A percentile compares a stretch with the other conserved stretches of the same genome.
Evolutionary conservation across 2,888 invertebrate species (phyloP).

Genomic region (Strigamia maritima): DNA sequence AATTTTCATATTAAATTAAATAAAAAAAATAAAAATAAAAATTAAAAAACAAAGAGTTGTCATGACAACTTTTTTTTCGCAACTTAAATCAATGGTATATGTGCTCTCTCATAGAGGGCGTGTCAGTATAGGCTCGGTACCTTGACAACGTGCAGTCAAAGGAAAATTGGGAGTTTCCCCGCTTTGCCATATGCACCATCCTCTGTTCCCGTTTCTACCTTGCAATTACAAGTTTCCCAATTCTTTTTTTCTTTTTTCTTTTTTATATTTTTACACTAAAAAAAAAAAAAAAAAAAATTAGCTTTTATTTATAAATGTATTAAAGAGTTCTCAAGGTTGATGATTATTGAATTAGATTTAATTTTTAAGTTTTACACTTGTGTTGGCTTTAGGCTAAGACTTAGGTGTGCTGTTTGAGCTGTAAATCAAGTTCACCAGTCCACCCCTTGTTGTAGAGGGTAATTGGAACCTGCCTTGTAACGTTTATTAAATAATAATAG

Average conservation of each 20-base stretch:
- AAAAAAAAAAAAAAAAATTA: too few species aligned
- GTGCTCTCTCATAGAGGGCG: background rate
- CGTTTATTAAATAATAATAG: constrained; percentile 40
- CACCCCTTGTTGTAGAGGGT: constrained; percentile 25
- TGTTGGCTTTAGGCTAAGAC: background rate
- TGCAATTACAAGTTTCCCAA: background rate
- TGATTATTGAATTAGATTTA: too few species aligned
- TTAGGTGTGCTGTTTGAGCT: background rate
- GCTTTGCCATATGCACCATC: background rate
- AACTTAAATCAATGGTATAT: constrained; percentile 11
- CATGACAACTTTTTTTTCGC: background rate
- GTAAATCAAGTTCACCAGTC: constrained; percentile 16
- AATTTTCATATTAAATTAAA: background rate
- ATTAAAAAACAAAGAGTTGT: background rate
- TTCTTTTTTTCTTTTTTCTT: background rate
- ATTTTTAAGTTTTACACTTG: background rate
- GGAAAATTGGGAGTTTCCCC: background rate
- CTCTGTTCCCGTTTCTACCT: background rate
- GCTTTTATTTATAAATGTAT: too few species aligned
- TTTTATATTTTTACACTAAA: too few species aligned
- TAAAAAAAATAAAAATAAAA: background rate
- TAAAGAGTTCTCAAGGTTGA: too few species aligned
- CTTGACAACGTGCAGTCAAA: constrained; percentile 15
- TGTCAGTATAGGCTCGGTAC: constrained; percentile 4
- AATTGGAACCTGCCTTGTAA: constrained; percentile 37